phyloP scores from a whole-genome alignment of 2,113 vertebrate genomes.

The Anser cygnoides region DNA sequence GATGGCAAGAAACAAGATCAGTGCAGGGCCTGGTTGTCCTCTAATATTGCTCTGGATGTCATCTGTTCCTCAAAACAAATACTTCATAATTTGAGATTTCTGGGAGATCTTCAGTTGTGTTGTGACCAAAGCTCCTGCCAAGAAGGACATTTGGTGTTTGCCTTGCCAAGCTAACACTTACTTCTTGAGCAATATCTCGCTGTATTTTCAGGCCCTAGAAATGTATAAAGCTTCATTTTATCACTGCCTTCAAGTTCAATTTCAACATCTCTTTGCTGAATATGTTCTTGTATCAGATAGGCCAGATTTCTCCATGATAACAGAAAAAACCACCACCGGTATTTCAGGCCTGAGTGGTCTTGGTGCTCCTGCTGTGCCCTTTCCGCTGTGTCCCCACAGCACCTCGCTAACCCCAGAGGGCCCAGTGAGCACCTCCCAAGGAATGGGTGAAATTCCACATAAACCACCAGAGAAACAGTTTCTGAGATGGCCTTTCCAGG shows the following conservation, averaged over 20 bases:
- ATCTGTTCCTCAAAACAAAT: background rate
- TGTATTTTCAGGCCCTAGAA: background rate
- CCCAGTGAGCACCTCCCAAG: background rate
- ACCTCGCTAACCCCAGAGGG: background rate
- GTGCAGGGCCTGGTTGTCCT: background rate
- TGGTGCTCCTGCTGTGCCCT: background rate
- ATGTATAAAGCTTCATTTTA: background rate
- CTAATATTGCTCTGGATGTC: background rate
- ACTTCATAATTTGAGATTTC: background rate
- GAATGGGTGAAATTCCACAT: background rate
- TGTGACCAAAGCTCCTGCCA: background rate
- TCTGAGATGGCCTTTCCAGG: background rate
- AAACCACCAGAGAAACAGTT: background rate
- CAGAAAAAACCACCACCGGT: background rate
- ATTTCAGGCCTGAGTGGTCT: background rate
- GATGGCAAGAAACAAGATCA: background rate
- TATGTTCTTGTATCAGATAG: background rate
- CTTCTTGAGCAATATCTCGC: background rate
- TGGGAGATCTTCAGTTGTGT: background rate
- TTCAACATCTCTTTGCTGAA: background rate
- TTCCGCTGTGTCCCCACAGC: background rate
- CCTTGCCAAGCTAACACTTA: background rate
- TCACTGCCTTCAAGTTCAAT: background rate
- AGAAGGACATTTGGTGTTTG: background rate
- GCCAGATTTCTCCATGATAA: background rate